Evolutionary conservation across 2,888 invertebrate species (phyloP), one percentile per base, ranked within the genome.

Genomic region (Ceramica pisi): DNA sequence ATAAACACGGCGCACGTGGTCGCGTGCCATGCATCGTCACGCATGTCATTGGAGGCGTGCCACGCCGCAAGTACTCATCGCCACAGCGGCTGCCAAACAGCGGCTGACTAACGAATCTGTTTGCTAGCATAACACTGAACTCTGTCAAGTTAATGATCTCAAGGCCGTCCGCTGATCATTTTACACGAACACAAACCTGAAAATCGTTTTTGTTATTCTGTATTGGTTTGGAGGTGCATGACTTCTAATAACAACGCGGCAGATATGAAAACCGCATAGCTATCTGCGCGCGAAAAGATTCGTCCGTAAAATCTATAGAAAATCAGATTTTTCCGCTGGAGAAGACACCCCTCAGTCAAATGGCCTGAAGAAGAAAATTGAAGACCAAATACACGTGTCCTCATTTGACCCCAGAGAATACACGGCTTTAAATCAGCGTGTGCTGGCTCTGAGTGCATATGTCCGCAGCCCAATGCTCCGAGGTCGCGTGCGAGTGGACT

Each of bases 401-500:
- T 8, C 7, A 21, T n/a, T 21, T 12, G 57, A 57, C 14, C 57
- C 57, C 21, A 57, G 38, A 4, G 38, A 38, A 38, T 2, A 57
- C 38, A 21, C 38, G 14, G 16, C 16, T 14, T 57, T 38, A 57
- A 38, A 38, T 38, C 1, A 35, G 41, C 7, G 59, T 44, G 46
- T 51, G 53, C 26, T 9, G n/a, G n/a, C n/a, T n/a, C n/a, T n/a
- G 41, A 53, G 70, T 63, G 51, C 60, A 62, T n/a, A 41, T 61
- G 67, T 26, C 44, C 53, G 53, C 44, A 46, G 51, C 57, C 53
- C 78, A 60, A 64, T 53, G 56, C 23, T 38, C 8, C 79, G 79
- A 82, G 79, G 79, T 66, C 80, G 78, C 46, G 21, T n/a, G 51
- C 72, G 35, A 48, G 55, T 61, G 64, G 56, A 35, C 71, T 56